Evolutionary conservation across 2,113 vertebrate species (phyloP).

Genomic region (Edolisoma coerulescens): DNA sequence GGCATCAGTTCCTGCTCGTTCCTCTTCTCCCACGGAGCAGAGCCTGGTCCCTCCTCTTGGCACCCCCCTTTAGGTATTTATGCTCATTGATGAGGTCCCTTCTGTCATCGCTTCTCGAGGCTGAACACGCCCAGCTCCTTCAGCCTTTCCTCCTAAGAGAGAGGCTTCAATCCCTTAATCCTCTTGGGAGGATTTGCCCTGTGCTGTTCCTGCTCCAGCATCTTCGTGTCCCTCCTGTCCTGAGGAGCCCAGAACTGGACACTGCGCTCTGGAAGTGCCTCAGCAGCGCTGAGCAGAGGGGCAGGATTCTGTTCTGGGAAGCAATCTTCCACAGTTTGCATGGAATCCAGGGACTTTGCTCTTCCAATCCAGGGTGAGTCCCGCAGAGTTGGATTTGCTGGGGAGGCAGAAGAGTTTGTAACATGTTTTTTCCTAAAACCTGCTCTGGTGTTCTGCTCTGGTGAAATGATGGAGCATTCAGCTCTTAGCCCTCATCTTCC

Average conservation of each 20-base stretch:
- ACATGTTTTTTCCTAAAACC: not conserved
- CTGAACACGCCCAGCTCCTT: not conserved
- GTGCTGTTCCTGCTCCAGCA: not conserved
- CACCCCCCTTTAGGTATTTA: not conserved
- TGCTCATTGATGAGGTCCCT: not conserved
- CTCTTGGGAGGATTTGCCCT: not conserved
- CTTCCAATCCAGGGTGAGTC: not conserved
- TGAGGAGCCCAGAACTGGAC: not conserved
- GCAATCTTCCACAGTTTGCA: not conserved
- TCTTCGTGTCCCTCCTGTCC: not conserved
- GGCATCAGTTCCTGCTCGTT: accelerated
- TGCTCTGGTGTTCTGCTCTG: not conserved
- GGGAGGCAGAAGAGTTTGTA: not conserved
- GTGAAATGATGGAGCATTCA: too few relatives aligned
- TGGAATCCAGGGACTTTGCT: not conserved
- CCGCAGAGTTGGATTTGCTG: not conserved
- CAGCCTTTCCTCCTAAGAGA: not conserved
- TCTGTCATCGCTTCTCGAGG: accelerated
- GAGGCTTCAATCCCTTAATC: not conserved
- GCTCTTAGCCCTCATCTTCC: not conserved
- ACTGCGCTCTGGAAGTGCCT: not conserved
- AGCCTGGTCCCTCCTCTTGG: not conserved
- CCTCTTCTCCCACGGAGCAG: not conserved
- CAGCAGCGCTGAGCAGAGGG: not conserved
- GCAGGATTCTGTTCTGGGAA: not conserved